Conservation (phyloP, 2,797 vertebrate species). For the Scomberomorus guttatus region DNA sequence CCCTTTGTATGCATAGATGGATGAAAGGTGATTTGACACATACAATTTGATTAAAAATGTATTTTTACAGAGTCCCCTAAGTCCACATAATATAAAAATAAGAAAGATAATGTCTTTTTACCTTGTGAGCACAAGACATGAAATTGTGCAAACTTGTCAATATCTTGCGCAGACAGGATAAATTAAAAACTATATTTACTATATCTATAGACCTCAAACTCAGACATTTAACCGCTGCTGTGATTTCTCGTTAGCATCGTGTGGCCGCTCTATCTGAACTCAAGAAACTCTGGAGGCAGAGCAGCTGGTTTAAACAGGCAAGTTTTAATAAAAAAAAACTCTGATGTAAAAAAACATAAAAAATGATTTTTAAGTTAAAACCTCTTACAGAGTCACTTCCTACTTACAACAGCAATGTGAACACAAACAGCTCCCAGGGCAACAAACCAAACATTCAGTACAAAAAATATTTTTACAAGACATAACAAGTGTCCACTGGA, state of each 20-base stretch:
- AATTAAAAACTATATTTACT: too few species aligned
- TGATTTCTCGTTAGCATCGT: background rate
- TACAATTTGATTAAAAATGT: too few species aligned
- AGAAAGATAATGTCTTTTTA: too few species aligned
- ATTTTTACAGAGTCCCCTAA: too few species aligned
- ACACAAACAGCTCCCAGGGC: slow-evolving; percentile 44
- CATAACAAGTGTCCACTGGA: slow-evolving; percentile 33
- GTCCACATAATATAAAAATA: too few species aligned
- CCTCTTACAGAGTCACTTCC: slow-evolving; percentile 40
- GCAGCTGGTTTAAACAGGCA: slow-evolving; percentile 41
- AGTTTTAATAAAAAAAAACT: slow-evolving; percentile 79
- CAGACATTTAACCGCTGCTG: background rate
- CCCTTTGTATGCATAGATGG: too few species aligned
- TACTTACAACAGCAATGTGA: slow-evolving; percentile 50
- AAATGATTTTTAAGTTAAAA: slow-evolving; percentile 80
- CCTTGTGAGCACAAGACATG: too few species aligned
- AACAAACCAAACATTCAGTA: slow-evolving; percentile 42
- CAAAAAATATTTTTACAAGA: slow-evolving; percentile 46
- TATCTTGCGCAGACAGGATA: too few species aligned
- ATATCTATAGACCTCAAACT: background rate
- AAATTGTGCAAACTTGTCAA: too few species aligned
- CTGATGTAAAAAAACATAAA: slow-evolving; percentile 62
- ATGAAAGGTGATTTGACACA: too few species aligned
- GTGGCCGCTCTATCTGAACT: background rate
- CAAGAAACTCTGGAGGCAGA: background rate